These are phyloP conservation scores for Zele albiditarsus DNA, from an alignment of 2,888 invertebrate species.

Conservation along the genomic window DNA sequence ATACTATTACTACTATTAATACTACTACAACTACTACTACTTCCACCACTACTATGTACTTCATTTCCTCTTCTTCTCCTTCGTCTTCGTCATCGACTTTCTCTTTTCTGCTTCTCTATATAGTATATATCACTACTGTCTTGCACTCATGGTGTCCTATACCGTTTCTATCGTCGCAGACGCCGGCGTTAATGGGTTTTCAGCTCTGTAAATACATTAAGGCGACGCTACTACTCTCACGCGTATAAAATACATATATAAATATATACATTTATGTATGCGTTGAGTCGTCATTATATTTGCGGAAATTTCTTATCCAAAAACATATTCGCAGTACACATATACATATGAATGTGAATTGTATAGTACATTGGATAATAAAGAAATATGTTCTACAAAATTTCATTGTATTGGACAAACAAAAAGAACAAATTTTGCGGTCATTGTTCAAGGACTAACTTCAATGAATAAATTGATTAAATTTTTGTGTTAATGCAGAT, in stretches of 20 bases:
- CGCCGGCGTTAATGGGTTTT: slow-evolving; percentile 61
- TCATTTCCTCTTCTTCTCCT: neutral
- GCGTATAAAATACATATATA: neutral
- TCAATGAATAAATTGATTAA: too few relatives aligned
- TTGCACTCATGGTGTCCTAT: slow-evolving; percentile 27
- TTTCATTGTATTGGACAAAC: neutral
- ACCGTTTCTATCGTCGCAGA: slow-evolving; percentile 42
- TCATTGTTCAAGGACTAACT: too few relatives aligned
- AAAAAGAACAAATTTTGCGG: too few relatives aligned
- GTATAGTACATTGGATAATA: neutral
- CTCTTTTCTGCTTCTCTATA: neutral
- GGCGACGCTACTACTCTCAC: slow-evolving; percentile 33
- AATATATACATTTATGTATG: neutral
- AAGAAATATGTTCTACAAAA: neutral
- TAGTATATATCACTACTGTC: slow-evolving; percentile 5
- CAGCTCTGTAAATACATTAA: slow-evolving; percentile 65
- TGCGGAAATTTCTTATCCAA: slow-evolving; percentile 1
- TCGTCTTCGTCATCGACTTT: slow-evolving; percentile 9
- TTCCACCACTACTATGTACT: neutral
- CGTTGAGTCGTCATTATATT: neutral
- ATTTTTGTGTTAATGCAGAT: too few relatives aligned
- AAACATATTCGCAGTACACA: neutral
- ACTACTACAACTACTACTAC: neutral
- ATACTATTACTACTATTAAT: neutral
- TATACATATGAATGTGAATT: neutral